Evolutionary conservation across 2,888 invertebrate genomes (phyloP).

Genomic region (Acanthosepion esculentum): DNA sequence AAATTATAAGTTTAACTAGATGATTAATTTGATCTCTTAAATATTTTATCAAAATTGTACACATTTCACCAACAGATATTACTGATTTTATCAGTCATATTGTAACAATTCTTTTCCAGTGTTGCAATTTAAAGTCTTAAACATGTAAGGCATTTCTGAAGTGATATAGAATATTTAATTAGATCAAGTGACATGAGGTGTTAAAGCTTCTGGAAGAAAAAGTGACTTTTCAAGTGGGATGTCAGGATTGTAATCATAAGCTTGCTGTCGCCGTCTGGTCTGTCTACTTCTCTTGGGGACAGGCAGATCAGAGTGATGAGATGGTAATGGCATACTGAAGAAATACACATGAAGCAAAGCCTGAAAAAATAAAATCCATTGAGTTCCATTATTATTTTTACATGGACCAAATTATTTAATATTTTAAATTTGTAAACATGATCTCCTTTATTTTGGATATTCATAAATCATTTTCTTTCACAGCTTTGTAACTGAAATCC

Average conservation of each 20-base stretch:
- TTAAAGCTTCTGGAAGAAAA: constrained; percentile 69
- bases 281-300: constrained; percentile 77
- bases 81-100: too few species aligned
- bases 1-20: too few species aligned
- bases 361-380: constrained; percentile 76
- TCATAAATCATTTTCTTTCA: not conserved
- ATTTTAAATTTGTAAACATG: not conserved
- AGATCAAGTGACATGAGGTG: constrained; percentile 62
- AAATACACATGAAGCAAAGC: constrained; percentile 85
- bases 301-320: constrained; percentile 81
- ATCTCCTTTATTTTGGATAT: too few species aligned
- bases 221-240: constrained; percentile 70
- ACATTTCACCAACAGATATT: too few species aligned
- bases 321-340: constrained; percentile 81
- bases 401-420: not conserved
- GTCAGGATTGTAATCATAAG: constrained; percentile 73
- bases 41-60: too few species aligned
- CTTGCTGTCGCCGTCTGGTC: constrained; percentile 68
- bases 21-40: too few species aligned
- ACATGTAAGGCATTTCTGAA: too few species aligned
- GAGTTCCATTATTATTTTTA: not conserved
- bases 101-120: too few species aligned
- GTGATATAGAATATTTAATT: too few species aligned
- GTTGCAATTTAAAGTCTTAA: too few species aligned
- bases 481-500: too few species aligned